Evolutionary conservation across 2,888 invertebrate genomes (phyloP).

Genomic region (Aelia acuminata): DNA sequence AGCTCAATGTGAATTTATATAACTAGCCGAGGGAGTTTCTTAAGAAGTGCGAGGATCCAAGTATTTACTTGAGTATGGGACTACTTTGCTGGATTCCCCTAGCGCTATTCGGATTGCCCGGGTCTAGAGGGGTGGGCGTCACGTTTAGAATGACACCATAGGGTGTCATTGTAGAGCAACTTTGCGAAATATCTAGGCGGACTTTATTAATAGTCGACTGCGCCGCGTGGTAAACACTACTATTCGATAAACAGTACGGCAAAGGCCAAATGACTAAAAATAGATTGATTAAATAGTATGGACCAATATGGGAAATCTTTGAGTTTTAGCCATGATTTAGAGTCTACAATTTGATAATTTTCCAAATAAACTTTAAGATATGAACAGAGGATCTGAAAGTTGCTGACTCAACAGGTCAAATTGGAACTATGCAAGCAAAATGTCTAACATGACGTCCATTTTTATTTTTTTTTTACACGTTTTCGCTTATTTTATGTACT

Average conservation of each 20-base stretch:
- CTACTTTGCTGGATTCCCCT: not conserved
- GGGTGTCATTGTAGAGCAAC: not conserved
- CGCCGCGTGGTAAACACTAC: not conserved
- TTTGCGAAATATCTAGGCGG: not conserved
- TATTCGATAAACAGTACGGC: not conserved
- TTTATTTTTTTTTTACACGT: too few relatives aligned
- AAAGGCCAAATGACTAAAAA: not conserved
- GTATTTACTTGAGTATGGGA: not conserved
- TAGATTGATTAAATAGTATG: not conserved
- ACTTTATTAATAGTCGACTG: not conserved
- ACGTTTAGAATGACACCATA: not conserved
- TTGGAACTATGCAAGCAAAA: too few relatives aligned
- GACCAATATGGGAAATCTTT: not conserved
- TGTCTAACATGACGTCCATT: too few relatives aligned
- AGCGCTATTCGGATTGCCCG: not conserved
- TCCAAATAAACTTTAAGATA: too few relatives aligned
- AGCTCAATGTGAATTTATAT: conserved; percentile 47
- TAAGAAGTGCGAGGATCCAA: conserved; percentile 14
- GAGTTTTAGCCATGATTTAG: not conserved
- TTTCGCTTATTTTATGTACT: too few relatives aligned
- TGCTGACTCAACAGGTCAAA: too few relatives aligned
- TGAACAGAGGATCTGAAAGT: too few relatives aligned
- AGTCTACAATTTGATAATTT: too few relatives aligned
- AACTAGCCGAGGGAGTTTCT: not conserved
- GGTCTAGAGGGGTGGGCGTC: not conserved